A percentile compares a stretch with the other conserved stretches of the same genome.
phyloP scores from a whole-genome alignment of 1,140 invertebrate genomes.

The Eupristina koningsbergeri region DNA sequence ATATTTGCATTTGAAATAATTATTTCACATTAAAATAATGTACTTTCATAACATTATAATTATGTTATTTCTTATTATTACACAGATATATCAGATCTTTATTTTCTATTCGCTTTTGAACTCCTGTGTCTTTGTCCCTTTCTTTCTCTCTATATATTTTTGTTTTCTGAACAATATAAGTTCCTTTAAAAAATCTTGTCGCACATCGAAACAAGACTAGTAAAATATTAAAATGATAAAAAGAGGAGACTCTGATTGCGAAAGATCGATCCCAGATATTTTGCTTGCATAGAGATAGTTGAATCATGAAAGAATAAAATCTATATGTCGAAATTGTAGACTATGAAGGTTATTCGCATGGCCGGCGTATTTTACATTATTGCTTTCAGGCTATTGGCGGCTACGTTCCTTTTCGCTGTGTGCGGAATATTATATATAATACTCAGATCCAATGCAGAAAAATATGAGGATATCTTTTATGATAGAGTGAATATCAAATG shows the following conservation, averaged over 20 bases:
- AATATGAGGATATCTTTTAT: background rate
- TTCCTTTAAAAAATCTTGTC: background rate
- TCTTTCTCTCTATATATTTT: background rate
- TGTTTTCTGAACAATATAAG: background rate
- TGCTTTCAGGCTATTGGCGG: slow-evolving; percentile 16
- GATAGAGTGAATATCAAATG: background rate
- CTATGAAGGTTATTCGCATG: slow-evolving; percentile 25
- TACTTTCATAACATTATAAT: no score
- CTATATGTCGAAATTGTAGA: background rate
- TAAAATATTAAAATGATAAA: background rate
- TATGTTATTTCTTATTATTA: no score
- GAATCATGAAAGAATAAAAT: slow-evolving; percentile 7
- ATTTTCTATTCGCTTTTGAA: no score
- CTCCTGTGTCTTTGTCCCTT: no score
- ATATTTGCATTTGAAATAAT: no score
- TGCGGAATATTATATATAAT: background rate
- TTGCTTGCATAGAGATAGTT: background rate
- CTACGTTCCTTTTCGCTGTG: background rate
- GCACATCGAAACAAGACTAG: background rate
- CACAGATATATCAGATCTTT: no score
- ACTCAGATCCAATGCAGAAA: background rate
- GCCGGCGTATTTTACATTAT: slow-evolving; percentile 17
- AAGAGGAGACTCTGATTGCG: background rate
- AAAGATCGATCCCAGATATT: slow-evolving; percentile 18
- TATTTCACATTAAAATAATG: no score